phyloP scores from a whole-genome alignment of 2,797 vertebrate species.

The Characodon lateralis region DNA sequence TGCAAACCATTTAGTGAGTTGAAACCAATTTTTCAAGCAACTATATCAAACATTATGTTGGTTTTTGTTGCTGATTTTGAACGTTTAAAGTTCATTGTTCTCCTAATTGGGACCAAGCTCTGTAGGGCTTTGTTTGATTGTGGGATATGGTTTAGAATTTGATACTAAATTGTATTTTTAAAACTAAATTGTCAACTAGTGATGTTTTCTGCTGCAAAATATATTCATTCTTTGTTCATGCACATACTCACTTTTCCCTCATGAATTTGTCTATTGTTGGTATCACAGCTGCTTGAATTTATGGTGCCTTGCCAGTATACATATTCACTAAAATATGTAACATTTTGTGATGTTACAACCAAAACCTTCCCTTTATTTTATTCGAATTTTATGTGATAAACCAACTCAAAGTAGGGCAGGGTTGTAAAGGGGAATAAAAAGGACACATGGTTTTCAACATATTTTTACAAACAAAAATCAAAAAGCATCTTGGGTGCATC shows the following conservation, averaged over 20 bases:
- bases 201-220: not conserved
- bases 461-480: not conserved
- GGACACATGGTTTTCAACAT: not conserved
- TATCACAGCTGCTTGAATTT: not conserved
- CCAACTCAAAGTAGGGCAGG: not conserved
- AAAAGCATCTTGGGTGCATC: not conserved
- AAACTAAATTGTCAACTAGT: not conserved
- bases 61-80: constrained; percentile 24
- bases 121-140: constrained; percentile 10
- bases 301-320: too few species aligned
- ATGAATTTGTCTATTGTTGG: not conserved
- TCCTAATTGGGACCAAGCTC: constrained; percentile 1
- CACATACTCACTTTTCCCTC: not conserved
- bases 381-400: not conserved
- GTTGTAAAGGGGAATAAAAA: not conserved
- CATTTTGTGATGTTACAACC: not conserved
- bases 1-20: constrained; percentile 42
- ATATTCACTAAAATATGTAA: not conserved
- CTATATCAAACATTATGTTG: constrained; percentile 47
- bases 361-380: not conserved
- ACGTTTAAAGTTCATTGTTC: constrained; percentile 37
- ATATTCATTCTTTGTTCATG: not conserved
- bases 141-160: constrained; percentile 17
- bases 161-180: constrained; percentile 1
- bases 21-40: constrained; percentile 32